These are phyloP conservation scores for Rissa tridactyla DNA, from an alignment of 2,113 vertebrate species.

Conservation along the genomic window DNA sequence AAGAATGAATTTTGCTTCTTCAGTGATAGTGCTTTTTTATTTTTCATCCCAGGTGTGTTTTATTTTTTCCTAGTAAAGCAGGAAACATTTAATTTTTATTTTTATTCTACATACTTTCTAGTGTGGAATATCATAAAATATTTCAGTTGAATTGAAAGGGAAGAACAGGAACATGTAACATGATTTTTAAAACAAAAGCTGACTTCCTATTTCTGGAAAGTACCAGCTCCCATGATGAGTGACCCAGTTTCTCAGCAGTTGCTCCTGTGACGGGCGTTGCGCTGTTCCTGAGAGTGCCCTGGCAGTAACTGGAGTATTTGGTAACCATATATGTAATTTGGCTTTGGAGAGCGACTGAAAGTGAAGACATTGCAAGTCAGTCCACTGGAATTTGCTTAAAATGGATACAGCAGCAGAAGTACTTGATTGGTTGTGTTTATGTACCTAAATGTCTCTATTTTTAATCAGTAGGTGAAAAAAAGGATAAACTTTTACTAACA, in stretches of 20 bases:
- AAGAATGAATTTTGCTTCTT: neutral
- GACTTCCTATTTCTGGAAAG: neutral
- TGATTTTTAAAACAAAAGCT: neutral
- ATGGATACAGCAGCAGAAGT: neutral
- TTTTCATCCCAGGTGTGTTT: neutral
- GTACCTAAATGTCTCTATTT: neutral
- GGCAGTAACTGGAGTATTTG: neutral
- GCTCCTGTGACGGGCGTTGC: neutral
- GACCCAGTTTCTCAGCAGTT: neutral
- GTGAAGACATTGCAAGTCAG: constrained; percentile 5
- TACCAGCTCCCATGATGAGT: neutral
- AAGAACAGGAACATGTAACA: neutral
- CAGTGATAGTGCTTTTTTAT: neutral
- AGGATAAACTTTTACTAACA: neutral
- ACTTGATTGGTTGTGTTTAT: neutral
- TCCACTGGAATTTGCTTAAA: constrained; percentile 49
- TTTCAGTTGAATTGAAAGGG: neutral
- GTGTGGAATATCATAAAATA: neutral
- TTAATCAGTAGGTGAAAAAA: neutral
- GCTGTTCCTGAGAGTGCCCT: neutral
- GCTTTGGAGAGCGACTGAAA: neutral
- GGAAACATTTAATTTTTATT: neutral
- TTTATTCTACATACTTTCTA: neutral
- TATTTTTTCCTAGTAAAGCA: neutral
- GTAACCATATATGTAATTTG: constrained; percentile 18